These are phyloP conservation scores for Rostratula benghalensis DNA, from an alignment of 2,113 vertebrate species.

Conservation along the genomic window DNA sequence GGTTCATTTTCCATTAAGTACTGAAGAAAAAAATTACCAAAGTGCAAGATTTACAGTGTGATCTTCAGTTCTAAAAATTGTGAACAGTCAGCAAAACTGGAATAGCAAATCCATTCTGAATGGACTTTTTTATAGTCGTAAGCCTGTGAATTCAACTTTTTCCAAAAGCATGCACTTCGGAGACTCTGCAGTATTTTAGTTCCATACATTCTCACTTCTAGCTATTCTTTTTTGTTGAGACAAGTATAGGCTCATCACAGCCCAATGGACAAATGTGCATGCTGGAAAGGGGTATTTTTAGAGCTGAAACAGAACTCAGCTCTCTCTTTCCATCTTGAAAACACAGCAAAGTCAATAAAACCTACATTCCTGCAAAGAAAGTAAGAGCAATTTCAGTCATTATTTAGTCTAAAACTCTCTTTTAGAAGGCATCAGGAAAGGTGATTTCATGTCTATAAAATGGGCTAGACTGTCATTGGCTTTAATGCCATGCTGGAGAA, in stretches of 20 bases:
- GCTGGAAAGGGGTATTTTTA: background rate
- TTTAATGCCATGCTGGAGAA: background rate
- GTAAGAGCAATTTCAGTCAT: background rate
- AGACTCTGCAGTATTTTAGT: background rate
- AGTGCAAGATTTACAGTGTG: background rate
- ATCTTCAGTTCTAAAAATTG: slow-evolving; percentile 5
- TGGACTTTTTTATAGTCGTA: background rate
- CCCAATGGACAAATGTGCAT: background rate
- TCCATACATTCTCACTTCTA: background rate
- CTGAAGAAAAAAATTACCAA: background rate
- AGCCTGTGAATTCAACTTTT: background rate
- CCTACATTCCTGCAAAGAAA: background rate
- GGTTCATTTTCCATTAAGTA: background rate
- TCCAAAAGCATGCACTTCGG: background rate
- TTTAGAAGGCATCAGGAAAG: background rate
- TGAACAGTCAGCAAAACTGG: background rate
- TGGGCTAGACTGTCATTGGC: background rate
- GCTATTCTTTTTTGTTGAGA: background rate
- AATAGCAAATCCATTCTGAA: slow-evolving; percentile 9
- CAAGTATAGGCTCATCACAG: background rate
- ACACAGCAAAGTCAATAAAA: background rate
- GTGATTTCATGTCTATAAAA: background rate
- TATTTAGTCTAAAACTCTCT: background rate
- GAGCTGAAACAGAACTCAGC: background rate
- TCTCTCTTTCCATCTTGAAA: background rate